Base-by-base conservation (phyloP, 2,113 vertebrate genomes). In the Tamias sibiricus region DNA sequence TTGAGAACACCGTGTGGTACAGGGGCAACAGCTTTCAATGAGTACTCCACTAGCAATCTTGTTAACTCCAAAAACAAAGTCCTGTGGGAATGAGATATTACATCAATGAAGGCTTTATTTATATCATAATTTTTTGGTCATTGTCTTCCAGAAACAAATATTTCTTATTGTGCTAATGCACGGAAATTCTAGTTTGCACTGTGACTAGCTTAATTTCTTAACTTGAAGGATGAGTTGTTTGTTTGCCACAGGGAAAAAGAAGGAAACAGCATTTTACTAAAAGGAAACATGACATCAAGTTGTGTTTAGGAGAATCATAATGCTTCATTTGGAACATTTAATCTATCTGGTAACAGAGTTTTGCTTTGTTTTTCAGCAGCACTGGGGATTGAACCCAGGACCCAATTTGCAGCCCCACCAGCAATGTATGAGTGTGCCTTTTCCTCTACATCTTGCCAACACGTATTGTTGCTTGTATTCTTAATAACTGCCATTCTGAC, bases 141-240 rank as follows among this genome's bases (percentile, higher is more conserved):
- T 11, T 83, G n/a, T 84, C 94, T 83, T 79, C 69, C 52, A 81
- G 49, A 92, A 72, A 62, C 35, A 90, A 79, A 52, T 24, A 62
- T 75, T 94, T 94, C 40, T 90, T 52, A 74, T 32, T 95, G 28
- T 82, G 49, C 6, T 85, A 42, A 66, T 62, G 68, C n/a, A 64
- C 69, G 8, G n/a, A 87, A 82, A 90, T 86, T 35, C 62, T 71
- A 93, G 26, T 54, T 95, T 93, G 64, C 22, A 44, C 8, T 94
- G n/a, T 89, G n/a, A 87, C 26, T 92, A 66, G 7, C 37, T 82
- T 95, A 85, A 57, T 72, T 96, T 96, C 80, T 76, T 90, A 28
- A 80, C 37, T 68, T 30, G 28, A 95, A 86, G 14, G 47, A 32
- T 47, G 6, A 90, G 28, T 64, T 28, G 9, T 77, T 64, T 28